Evolutionary conservation across 2,888 invertebrate genomes (phyloP), one percentile per base, ranked within the genome.

Genomic region (Meta bourneti): DNA sequence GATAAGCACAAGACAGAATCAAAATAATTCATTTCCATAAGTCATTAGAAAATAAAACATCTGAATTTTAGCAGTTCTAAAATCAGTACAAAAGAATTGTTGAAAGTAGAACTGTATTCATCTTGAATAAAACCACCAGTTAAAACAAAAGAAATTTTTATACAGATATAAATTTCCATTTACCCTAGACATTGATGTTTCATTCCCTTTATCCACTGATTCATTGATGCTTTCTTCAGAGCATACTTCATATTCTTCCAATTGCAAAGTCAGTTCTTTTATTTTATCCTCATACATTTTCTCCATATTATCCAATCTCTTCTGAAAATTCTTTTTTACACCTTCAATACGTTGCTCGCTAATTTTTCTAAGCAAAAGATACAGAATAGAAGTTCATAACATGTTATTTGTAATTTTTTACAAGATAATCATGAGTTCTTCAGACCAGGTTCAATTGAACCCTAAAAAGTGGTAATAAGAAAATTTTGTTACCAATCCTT

Each of bases 241-340:
- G 7, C 49, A 9, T 19, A 9, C 82, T 79, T 90, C 84, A 52
- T 61, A 52, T 75, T 89, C 87, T 5, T 52, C 83, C 48, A 85
- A n/a, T 48, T 85, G 75, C n/a, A 11, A 8, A 16, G 69, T 48
- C 9, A 78, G 54, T 34, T 69, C 75, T 19, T 52, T 75, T 51
- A 81, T 81, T 51, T 61, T 81, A 11, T 75, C 74, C 51, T 90
- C 71, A 69, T 85, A 80, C 20, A 70, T 69, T 71, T 74, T 70
- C 70, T 81, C 75, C 71, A 86, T 77, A 7, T 11, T 69, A 7
- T 54, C 48, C n/a, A 81, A 6, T 34, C 52, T 49, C 34, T 75
- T 70, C 7, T 81, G 16, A 19, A 81, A 48, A 6, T 69, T 19
- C 7, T 81, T 71, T 51, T 69, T 86, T 16, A 86, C 5, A 19